Base-by-base conservation (phyloP, 2,113 vertebrate species). In the Psephotus haematonotus region DNA sequence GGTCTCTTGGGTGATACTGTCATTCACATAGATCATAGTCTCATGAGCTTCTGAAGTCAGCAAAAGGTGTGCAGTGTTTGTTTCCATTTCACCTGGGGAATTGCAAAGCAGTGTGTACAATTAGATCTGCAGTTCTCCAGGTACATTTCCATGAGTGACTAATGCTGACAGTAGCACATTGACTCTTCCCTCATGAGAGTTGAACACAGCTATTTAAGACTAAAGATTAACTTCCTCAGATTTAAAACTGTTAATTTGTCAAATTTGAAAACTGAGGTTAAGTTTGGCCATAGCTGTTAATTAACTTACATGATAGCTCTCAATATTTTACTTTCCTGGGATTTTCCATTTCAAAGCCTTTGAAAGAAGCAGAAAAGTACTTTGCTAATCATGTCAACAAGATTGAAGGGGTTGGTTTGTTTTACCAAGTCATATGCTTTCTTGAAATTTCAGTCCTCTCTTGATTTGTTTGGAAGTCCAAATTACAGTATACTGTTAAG, bases 151-250 rank as follows among this genome's bases (percentile, higher is more conserved):
- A 67, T 90, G 87, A 95, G 65, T 55, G 94, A 49, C 92, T 95
- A 86, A 93, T 90, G 86, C 96, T 97, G 94, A 89, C 94, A 96
- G 82, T 88, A 86, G 82, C 96, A 95, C 39, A 64, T 86, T 86
- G 89, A 75, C 83, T 96, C 76, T 88, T 89, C 96, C 86, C 85
- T 91, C 43, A 3, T 44, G 33, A 86, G 92, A 97, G 95, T 80
- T 97, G 94, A 97, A 96, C 92, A 97, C 96, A 96, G 95, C 96
- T 97, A 70, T 47, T 85, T 90, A 93, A 69, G 77, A 96, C 96
- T 97, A 97, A 98, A 96, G 95, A 98, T 98, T 98, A 98, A 98
- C 97, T 97, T 97, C 63, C 67, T 79, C 17, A 5, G 93, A 95
- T 92, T 94, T 83, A 91, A 96, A 96, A 97, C 90, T 92, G 97